Conservation (phyloP, 2,113 vertebrate genomes). For the Orycteropus afer region DNA sequence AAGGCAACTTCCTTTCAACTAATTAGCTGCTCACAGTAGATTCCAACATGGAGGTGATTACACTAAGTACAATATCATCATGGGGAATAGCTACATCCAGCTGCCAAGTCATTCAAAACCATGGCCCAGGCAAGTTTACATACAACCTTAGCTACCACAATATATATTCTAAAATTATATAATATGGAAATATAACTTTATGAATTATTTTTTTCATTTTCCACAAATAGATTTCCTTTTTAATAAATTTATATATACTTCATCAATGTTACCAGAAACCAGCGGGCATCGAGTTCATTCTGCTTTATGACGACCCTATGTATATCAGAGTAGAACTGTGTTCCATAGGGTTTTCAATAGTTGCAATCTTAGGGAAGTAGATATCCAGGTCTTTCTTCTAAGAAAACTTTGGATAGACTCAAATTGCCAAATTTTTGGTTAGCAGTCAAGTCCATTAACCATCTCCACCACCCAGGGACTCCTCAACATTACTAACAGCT, state of each 20-base stretch:
- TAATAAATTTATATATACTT: not conserved
- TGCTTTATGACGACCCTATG: not conserved
- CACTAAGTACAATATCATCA: too few species aligned
- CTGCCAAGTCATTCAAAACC: too few species aligned
- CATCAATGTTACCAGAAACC: not conserved
- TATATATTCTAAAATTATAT: not conserved
- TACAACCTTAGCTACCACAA: too few species aligned
- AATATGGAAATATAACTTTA: not conserved
- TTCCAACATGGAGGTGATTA: too few species aligned
- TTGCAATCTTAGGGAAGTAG: too few species aligned
- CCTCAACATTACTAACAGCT: not conserved
- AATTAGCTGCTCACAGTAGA: too few species aligned
- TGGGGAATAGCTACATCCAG: too few species aligned
- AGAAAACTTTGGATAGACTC: not conserved
- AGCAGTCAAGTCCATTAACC: not conserved
- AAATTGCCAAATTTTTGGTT: not conserved
- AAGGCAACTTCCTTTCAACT: too few species aligned
- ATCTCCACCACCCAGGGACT: not conserved
- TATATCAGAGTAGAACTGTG: not conserved
- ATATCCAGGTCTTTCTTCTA: not conserved
- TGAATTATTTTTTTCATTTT: not conserved
- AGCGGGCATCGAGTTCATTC: not conserved
- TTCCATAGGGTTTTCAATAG: too few species aligned
- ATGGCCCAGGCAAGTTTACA: too few species aligned
- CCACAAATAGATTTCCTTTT: not conserved